Base-by-base conservation (phyloP, 1,140 invertebrate genomes). In the Lepidurus apus region DNA sequence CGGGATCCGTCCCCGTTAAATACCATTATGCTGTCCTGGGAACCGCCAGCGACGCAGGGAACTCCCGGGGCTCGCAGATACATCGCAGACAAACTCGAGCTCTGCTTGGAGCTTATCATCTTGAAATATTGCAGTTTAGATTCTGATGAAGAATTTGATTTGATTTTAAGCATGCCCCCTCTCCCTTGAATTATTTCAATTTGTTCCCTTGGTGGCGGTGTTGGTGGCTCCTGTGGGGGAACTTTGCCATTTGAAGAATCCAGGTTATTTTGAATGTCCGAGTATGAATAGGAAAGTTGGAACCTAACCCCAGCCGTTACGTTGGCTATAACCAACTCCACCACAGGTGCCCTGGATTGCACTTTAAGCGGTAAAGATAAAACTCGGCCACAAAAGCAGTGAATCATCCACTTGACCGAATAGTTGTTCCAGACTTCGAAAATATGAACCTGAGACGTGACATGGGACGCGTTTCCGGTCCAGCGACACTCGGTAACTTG, bases 261-360 rank as follows among this genome's bases (percentile, higher is more conserved):
- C 53, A 21, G 53, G 1, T 7, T 21, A 65, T 65, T 65, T n/a
- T 65, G 53, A 13, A 7, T 13, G 53, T 65, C n/a, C 17, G 53
- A 65, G 53, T 65, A 65, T 17, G 53, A 13, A 21, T 65, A 65
- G 53, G 53, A 65, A 21, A 65, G 53, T 21, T 65, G 1, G 53
- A 65, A 65, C 17, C 13, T 13, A 65, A 65, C 53, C 21, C 53
- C 53, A 65, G 53, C 53, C 21, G 53, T 65, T 65, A 65, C 53
- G 21, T 65, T 65, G 53, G 53, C n/a, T 21, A 21, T 21, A 65
- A 65, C 53, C 21, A 65, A 65, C 53, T 65, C 53, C 53, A 65
- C 53, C 53, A 65, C 53, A 65, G 53, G 53, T 65, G 53, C 53
- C 53, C 21, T 65, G 53, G 53, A 65, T 21, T 65, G 53, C n/a